These are phyloP conservation scores for Podocnemis expansa DNA, from an alignment of 2,113 vertebrate genomes.

Conservation along the genomic window DNA sequence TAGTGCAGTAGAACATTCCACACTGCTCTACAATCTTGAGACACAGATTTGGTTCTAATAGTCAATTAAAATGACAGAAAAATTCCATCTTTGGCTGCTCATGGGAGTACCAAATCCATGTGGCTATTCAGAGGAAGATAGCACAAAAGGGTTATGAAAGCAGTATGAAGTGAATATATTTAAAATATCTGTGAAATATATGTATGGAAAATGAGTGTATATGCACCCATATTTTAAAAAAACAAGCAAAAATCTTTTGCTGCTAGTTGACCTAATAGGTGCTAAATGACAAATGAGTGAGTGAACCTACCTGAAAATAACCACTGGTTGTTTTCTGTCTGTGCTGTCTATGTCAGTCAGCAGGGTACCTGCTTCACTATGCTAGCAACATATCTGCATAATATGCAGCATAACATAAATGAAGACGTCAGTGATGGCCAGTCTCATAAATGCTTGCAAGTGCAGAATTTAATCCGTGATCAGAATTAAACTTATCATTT, in stretches of 20 bases:
- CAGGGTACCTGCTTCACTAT: neutral
- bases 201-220: neutral
- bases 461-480: neutral
- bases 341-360: neutral
- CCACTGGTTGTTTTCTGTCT: neutral
- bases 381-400: neutral
- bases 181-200: neutral
- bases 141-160: neutral
- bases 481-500: neutral
- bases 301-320: neutral
- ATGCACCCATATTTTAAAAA: neutral
- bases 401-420: slow-evolving; percentile 1
- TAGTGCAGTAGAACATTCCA: neutral
- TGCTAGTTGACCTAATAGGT: accelerated
- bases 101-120: neutral
- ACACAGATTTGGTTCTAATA: neutral
- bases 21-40: neutral
- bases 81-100: neutral
- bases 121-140: neutral
- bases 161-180: neutral
- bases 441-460: neutral
- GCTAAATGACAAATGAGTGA: neutral
- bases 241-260: neutral
- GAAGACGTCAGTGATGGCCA: slow-evolving; percentile 12
- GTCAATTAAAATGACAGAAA: neutral